Base-by-base conservation (phyloP, 1,140 invertebrate species). In the Drosophila bifasciata region DNA sequence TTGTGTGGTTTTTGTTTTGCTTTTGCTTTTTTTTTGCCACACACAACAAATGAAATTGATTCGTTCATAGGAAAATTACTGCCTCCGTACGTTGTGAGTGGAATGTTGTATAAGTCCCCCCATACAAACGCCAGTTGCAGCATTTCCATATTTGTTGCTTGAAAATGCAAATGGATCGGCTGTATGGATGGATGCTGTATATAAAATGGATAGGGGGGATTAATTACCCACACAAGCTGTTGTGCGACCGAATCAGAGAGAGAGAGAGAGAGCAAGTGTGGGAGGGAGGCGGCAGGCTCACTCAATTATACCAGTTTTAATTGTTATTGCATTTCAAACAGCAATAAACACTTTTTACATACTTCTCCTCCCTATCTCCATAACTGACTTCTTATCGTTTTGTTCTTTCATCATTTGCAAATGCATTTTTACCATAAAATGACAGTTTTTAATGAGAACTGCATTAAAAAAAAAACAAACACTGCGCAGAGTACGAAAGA, bases 221-320 rank as follows among this genome's bases (percentile, higher is more conserved):
- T 86, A 84, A 76, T 79, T 84, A 85, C 73, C 55, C 49, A 41
- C 48, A 50, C 25, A 70, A 16, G 19, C 43, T 36, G 5, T 41
- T 36, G 5, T 41, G 5, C 32, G 5, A 25, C 11, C 5, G 1
- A 51, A 5, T 2, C 13, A 44, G 25, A 25, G 3, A 46, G 15
- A 23, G 45, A 11, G 45, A 50, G 15, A 16, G 21, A 49, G 17
- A 8, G 55, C 21, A 67, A 69, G 68, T 46, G 46, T 66, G 53
- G 64, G 43, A 51, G n/a, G n/a, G n/a, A n/a, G n/a, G n/a, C n/a
- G n/a, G n/a, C n/a, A n/a, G 64, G 44, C 45, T 49, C 55, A 64
- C 43, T 67, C 60, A 80, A 73, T 85, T 74, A 85, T 86, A 80
- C 63, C 56, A 76, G 76, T 84, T 85, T 63, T 72, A 62, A 76